Conservation (phyloP, 2,888 invertebrate species). For the Cephus sareptanus region DNA sequence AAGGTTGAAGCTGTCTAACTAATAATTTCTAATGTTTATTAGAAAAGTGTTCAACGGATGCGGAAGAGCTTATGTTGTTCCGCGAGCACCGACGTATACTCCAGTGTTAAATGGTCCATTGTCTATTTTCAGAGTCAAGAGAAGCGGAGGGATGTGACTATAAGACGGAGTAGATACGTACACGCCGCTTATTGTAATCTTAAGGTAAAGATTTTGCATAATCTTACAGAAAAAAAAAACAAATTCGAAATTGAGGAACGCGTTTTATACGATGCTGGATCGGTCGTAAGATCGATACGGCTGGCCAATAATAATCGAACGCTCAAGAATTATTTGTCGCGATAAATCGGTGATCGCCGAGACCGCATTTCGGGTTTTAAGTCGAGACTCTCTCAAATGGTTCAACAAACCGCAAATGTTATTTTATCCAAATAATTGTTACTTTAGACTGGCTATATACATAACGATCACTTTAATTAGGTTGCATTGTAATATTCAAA, state of each 20-base stretch:
- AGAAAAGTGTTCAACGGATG: neutral
- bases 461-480: conserved; percentile 31
- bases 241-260: conserved; percentile 5
- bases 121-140: conserved; percentile 60
- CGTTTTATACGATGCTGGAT: conserved; percentile 21
- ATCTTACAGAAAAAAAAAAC: conserved; percentile 39
- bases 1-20: neutral
- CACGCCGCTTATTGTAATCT: conserved; percentile 58
- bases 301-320: neutral
- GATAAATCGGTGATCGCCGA: conserved; percentile 8
- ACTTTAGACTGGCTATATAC: conserved; percentile 39
- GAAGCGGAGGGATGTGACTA: conserved; percentile 34
- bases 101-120: conserved; percentile 38
- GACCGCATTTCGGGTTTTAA: neutral
- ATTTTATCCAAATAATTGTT: conserved; percentile 43
- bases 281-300: neutral
- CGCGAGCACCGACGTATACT: neutral
- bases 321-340: neutral
- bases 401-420: conserved; percentile 26
- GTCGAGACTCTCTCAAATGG: neutral
- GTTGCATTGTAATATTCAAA: conserved; percentile 52
- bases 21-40: neutral
- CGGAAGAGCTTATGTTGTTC: neutral
- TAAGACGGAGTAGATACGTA: conserved; percentile 36
- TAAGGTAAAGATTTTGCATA: conserved; percentile 65